Base-by-base conservation (phyloP, 2,113 vertebrate genomes). In the Ciconia stormi region DNA sequence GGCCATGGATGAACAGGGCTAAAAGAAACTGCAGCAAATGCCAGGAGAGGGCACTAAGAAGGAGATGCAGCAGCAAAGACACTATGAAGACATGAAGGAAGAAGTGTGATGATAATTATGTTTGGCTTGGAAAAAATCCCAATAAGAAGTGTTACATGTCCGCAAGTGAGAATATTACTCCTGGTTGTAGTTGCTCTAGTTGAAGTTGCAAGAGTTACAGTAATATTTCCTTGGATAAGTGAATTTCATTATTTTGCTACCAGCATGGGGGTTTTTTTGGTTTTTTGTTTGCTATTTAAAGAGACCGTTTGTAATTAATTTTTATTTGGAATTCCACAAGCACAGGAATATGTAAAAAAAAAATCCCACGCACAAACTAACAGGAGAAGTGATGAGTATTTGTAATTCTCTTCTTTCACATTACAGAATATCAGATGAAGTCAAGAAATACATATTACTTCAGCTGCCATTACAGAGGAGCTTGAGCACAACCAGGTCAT, bases 91-190 rank as follows among this genome's bases (percentile, higher is more conserved):
- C 23, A 66, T 9, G 8, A 2, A 78, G 34, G 12, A 90, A 58
- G 21, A 30, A 63, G 14, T 7, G 6, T 8, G 13, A n/a, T 40
- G 5, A 56, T 69, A 52, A 20, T 6, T 26, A 19, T 8, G 2
- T 36, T 30, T 76, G 44, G 6, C 63, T 61, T 71, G 27, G 16
- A 34, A 85, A 66, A 70, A 22, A 17, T 16, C 13, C 36, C 17
- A 36, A 0, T 34, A 74, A 47, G 3, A 14, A 56, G 7, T 1
- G 1, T 26, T 38, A 23, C 4, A 10, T 10, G 3, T n/a, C 55
- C 70, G 18, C 12, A 66, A 14, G 32, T 18, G 12, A 59, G 42
- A 66, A 2, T 30, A 53, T 17, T 13, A 61, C 14, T 74, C 55
- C 44, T 46, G 17, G 9, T 21, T 66, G 11, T 27, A 42, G 16